Percentiles rank a stretch among this genome's conserved stretches.
phyloP scores from a whole-genome alignment of 2,888 invertebrate genomes.

The Octonoba sinensis region DNA sequence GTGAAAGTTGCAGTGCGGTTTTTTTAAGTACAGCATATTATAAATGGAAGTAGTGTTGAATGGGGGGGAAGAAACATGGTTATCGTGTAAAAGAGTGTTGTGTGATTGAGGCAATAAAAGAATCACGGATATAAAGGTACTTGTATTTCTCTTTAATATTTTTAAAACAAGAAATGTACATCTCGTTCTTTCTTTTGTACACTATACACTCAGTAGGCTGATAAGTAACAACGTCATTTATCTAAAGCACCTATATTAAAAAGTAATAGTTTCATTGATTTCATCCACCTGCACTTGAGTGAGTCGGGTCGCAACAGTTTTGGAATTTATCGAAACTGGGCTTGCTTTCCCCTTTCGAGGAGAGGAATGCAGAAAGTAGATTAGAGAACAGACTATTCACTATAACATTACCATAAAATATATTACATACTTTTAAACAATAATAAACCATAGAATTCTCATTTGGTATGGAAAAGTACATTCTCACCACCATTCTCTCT shows the following conservation, averaged over 20 bases:
- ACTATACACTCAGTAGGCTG: conserved; percentile 65
- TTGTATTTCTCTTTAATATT: conserved; percentile 62
- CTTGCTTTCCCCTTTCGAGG: conserved; percentile 12
- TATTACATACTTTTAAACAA: conserved; percentile 57
- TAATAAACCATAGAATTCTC: conserved; percentile 40
- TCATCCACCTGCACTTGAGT: conserved; percentile 49
- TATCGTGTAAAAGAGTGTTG: too few relatives aligned
- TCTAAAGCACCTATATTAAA: conserved; percentile 64
- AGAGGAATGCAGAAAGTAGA: conserved; percentile 36
- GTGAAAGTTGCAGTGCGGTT: too few relatives aligned
- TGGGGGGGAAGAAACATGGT: too few relatives aligned
- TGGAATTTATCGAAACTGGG: conserved; percentile 37
- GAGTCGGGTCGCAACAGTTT: conserved; percentile 24
- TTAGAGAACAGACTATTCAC: conserved; percentile 37
- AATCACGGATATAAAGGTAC: conserved; percentile 36
- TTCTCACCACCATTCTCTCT: too few relatives aligned
- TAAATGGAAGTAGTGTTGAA: too few relatives aligned
- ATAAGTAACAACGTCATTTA: conserved; percentile 58
- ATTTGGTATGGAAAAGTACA: background rate
- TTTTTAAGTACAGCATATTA: too few relatives aligned
- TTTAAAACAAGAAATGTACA: conserved; percentile 64
- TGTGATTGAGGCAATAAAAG: too few relatives aligned
- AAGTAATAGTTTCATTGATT: conserved; percentile 59
- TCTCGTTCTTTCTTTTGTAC: conserved; percentile 64
- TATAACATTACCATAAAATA: conserved; percentile 64